These are phyloP conservation scores for Cochlearius cochlearius DNA, from an alignment of 2,113 vertebrate genomes.

Conservation along the genomic window DNA sequence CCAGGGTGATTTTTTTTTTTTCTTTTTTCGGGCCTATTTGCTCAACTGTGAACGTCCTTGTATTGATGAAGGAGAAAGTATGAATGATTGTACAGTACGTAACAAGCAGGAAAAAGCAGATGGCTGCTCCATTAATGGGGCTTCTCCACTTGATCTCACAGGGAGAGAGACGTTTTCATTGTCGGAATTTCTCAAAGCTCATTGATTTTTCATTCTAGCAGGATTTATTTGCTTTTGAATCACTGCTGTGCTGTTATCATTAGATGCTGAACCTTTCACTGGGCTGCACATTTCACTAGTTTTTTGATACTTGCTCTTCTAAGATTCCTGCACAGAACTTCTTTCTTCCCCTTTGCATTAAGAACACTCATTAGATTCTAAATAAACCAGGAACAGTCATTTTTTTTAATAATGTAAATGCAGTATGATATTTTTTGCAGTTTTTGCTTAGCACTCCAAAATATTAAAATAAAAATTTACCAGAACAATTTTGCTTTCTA, in stretches of 20 bases:
- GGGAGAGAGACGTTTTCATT: slow-evolving; percentile 47
- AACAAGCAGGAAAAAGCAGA: slow-evolving; percentile 52
- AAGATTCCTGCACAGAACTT: slow-evolving; percentile 39
- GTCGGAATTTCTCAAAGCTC: slow-evolving; percentile 59
- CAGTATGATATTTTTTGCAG: background rate
- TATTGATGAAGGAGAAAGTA: background rate
- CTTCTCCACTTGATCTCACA: slow-evolving; percentile 55
- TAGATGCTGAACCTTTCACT: slow-evolving; percentile 57
- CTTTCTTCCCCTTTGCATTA: background rate
- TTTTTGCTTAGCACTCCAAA: background rate
- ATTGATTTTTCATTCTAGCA: slow-evolving; percentile 68
- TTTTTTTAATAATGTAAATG: background rate
- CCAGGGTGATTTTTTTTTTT: background rate
- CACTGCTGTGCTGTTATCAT: slow-evolving; percentile 56
- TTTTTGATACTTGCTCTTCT: slow-evolving; percentile 23
- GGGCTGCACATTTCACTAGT: slow-evolving; percentile 28
- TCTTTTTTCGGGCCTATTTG: background rate
- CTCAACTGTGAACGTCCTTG: background rate
- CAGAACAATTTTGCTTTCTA: background rate
- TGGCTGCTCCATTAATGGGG: slow-evolving; percentile 59
- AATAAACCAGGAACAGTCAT: background rate
- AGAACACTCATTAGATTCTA: background rate
- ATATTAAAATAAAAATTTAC: background rate
- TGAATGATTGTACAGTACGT: background rate
- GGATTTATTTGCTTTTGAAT: slow-evolving; percentile 63